These are phyloP conservation scores for Gallinago undulata DNA, from an alignment of 2,113 vertebrate species.

Conservation along the genomic window DNA sequence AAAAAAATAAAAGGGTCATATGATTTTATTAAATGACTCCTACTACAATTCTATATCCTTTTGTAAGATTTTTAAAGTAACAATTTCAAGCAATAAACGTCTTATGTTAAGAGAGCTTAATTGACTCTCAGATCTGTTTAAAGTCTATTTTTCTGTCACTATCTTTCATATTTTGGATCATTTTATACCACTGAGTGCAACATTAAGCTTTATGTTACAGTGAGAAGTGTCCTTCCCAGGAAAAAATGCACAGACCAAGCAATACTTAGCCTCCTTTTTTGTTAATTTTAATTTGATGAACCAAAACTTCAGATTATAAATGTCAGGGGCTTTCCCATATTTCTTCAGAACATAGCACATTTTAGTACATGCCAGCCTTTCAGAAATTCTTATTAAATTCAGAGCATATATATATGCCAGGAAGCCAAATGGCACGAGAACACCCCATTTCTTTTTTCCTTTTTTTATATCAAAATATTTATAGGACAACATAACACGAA, in stretches of 20 bases:
- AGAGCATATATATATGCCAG: not conserved
- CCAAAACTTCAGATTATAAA: not conserved
- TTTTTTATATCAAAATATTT: not conserved
- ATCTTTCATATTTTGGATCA: not conserved
- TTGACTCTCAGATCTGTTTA: not conserved
- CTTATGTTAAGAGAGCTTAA: not conserved
- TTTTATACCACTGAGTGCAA: not conserved
- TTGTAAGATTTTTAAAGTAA: not conserved
- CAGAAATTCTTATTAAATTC: conserved; percentile 18
- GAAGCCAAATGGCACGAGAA: not conserved
- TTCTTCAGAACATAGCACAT: not conserved
- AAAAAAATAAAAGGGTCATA: accelerated
- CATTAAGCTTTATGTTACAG: not conserved
- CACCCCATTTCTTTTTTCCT: not conserved
- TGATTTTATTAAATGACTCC: not conserved
- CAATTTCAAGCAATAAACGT: not conserved
- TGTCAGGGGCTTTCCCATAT: not conserved
- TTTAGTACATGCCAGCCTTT: not conserved
- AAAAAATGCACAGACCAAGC: not conserved
- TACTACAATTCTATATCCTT: not conserved
- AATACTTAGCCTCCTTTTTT: not conserved
- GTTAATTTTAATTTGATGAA: not conserved
- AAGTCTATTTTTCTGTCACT: not conserved
- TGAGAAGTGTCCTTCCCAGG: not conserved
- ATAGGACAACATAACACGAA: not conserved